Evolutionary conservation across 2,888 invertebrate species (phyloP).

Genomic region (Philonicus albiceps): DNA sequence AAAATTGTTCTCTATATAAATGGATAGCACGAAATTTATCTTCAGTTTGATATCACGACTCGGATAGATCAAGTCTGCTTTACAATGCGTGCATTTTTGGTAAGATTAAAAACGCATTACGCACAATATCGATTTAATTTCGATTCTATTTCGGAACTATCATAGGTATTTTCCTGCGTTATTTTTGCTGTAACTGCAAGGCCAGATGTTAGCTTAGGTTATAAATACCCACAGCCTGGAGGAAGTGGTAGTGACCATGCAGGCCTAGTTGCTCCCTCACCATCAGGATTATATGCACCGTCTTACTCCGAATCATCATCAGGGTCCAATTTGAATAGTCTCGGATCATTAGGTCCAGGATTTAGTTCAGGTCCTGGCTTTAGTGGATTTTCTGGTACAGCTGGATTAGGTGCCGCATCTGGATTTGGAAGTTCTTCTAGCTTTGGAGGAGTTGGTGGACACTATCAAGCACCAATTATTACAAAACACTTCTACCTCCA

Average conservation of each 20-base stretch:
- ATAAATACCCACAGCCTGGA: conserved; percentile 44
- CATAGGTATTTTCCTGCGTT: neutral
- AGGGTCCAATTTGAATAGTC: neutral
- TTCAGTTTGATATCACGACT: conserved; percentile 45
- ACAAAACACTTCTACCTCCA: conserved; percentile 60
- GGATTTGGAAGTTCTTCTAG: neutral
- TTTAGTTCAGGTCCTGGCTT: neutral
- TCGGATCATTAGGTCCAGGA: neutral
- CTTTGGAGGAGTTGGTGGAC: neutral
- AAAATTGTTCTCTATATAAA: conserved; percentile 44
- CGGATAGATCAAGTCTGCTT: conserved; percentile 35
- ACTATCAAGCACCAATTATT: conserved; percentile 53
- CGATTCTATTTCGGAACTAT: neutral
- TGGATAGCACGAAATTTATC: conserved; percentile 35
- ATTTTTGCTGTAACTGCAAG: conserved; percentile 32
- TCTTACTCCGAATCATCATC: neutral
- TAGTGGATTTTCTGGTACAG: neutral
- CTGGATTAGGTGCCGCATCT: neutral
- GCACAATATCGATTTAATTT: neutral
- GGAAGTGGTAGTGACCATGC: neutral
- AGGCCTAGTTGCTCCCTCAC: neutral
- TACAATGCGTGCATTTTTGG: conserved; percentile 43
- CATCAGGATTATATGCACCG: conserved; percentile 18
- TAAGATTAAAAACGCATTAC: conserved; percentile 17
- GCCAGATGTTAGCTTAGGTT: conserved; percentile 48